Evolutionary conservation across 2,888 invertebrate species (phyloP), one percentile per base, ranked within the genome.

Genomic region (Blera fallax): DNA sequence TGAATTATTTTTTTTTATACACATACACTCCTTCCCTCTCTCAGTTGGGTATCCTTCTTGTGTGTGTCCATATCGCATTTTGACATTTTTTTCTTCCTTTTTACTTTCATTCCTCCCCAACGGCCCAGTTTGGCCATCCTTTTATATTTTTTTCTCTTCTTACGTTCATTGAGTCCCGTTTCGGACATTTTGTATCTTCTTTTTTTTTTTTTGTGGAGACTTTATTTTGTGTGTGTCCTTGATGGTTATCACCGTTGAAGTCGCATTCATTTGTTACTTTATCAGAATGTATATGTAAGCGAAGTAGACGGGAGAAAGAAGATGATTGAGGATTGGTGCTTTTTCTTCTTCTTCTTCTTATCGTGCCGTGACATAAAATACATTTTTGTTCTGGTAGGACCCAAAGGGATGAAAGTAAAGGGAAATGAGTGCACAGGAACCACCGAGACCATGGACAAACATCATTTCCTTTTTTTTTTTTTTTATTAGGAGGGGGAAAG

Each of bases 341-440:
- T 78, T 73, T 73, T 69, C 79, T 72, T 67, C 43, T 72, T 64
- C 69, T 45, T 84, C 78, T 52, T 54, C 69, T 80, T 80, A 85
- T 77, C 81, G 65, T 72, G 81, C 72, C 81, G 65, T 72, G 81
- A 81, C 85, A 77, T 77, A 67, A 81, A 81, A 72, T 70, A 64
- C 50, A 60, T 72, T 65, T 76, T 81, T 76, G 29, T 72, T 50
- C 60, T 48, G 60, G 76, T 40, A 40, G 48, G 40, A 56, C 77
- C 76, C 50, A 76, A 84, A 73, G 56, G 67, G 48, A 76, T 64
- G 56, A 70, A 62, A 76, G 43, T 16, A 58, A 3, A 34, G 52
- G 56, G 29, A 69, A 64, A 69, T 67, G 62, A 73, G 67, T 73
- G 40, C 73, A 79, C 74, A 65, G 80, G 34, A 73, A 62, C 60